Evolutionary conservation across 1,140 invertebrate genomes (phyloP).

Genomic region (Lepeophtheirus salmonis): DNA sequence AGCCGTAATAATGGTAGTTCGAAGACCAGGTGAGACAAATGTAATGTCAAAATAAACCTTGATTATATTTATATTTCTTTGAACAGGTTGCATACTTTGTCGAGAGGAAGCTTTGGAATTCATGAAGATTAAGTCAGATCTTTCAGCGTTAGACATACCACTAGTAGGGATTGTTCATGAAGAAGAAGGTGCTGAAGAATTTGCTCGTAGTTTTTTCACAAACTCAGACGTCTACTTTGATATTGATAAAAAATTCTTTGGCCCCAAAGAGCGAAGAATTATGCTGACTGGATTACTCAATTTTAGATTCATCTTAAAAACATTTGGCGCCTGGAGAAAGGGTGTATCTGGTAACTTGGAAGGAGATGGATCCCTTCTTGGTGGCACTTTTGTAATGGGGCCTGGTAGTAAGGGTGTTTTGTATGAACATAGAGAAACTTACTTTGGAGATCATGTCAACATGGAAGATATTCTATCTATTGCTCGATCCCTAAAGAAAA

Average conservation of each 20-base stretch:
- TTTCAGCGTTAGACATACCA: slow-evolving; percentile 20
- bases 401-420: slow-evolving; percentile 27
- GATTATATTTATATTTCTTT: too few relatives aligned
- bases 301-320: slow-evolving; percentile 23
- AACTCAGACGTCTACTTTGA: slow-evolving; percentile 20
- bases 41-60: too few relatives aligned
- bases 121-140: slow-evolving; percentile 19
- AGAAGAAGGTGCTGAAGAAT: slow-evolving; percentile 19
- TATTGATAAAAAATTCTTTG: slow-evolving; percentile 22
- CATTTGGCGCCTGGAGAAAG: slow-evolving; percentile 23
- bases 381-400: slow-evolving; percentile 29
- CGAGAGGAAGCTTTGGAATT: slow-evolving; percentile 21
- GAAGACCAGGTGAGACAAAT: slow-evolving; percentile 20
- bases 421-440: slow-evolving; percentile 28
- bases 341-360: slow-evolving; percentile 26
- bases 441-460: slow-evolving; percentile 28
- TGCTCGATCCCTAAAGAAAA: background rate
- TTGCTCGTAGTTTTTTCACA: slow-evolving; percentile 16
- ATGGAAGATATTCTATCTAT: slow-evolving; percentile 21
- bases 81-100: background rate
- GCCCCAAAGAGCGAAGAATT: slow-evolving; percentile 26
- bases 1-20: slow-evolving; percentile 22
- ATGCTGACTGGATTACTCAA: slow-evolving; percentile 25
- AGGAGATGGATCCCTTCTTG: slow-evolving; percentile 28
- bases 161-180: slow-evolving; percentile 21